Conservation (phyloP, 2,113 vertebrate genomes). For the Galbula dea region DNA sequence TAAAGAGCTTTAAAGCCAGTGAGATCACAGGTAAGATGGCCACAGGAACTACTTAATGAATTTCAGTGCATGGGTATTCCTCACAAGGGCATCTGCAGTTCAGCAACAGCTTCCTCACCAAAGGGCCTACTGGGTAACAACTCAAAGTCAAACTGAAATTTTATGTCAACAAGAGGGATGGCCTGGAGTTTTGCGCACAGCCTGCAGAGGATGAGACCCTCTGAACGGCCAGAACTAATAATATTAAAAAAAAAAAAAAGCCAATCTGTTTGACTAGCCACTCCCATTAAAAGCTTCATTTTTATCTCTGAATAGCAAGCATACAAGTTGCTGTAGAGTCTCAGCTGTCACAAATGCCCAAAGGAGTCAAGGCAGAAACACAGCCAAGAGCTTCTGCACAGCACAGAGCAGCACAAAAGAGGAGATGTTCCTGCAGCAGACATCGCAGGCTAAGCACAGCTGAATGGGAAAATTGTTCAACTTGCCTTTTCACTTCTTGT, state of each 20-base stretch:
- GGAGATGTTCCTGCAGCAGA: not conserved
- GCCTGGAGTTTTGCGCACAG: not conserved
- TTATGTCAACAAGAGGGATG: not conserved
- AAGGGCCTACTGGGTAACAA: not conserved
- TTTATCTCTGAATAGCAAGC: not conserved
- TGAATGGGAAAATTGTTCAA: conserved; percentile 36
- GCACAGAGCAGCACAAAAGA: not conserved
- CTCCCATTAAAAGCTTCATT: not conserved
- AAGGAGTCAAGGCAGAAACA: not conserved
- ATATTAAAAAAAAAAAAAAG: too few species aligned
- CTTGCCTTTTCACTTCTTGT: conserved; percentile 21
- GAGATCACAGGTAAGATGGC: not conserved
- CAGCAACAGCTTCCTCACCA: not conserved
- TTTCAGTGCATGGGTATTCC: not conserved
- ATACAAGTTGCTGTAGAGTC: not conserved
- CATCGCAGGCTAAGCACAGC: not conserved
- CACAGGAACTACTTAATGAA: not conserved
- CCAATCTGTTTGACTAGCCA: not conserved
- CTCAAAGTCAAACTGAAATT: not conserved
- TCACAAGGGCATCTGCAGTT: not conserved
- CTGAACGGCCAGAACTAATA: not conserved
- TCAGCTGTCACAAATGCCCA: not conserved
- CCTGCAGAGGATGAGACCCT: not conserved
- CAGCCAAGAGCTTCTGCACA: not conserved
- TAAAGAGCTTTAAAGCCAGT: not conserved